Base-by-base conservation (phyloP, 2,888 invertebrate species). In the Serrognathus titanus region DNA sequence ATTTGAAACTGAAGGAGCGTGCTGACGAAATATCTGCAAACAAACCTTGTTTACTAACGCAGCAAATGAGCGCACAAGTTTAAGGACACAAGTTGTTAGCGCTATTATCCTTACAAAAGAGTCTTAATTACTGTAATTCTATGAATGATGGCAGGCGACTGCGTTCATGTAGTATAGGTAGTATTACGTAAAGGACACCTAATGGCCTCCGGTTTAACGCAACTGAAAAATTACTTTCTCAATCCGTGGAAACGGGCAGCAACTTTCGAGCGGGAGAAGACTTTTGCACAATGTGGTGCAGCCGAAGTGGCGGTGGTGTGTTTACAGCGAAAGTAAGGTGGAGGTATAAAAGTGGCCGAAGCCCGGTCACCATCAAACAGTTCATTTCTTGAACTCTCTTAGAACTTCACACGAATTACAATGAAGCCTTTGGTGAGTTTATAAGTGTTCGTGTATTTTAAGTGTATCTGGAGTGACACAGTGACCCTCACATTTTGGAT, bases 1-100 rank as follows among this genome's bases (percentile, higher is more conserved):
- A 97, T 86, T 79, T 96, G 96, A 83, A 96, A 97, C 80, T 97
- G 96, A 11, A 97, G 83, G 8, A 97, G 84, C 5, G 91, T 91
- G 69, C 92, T 91, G 62, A 96, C 92, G 80, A 95, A 97, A 79
- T 96, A 96, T 80, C 96, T 94, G 84, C 54, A 82, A 82, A 64
- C 70, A 65, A 70, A 60, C 54, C 24, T 20, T 24, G 8, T 12
- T 46, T 16, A 16, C 16, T 46, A 46, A 31, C 24, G 24, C 46
- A 43, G 51, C n/a, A 12, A 37, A 43, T 39, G 12, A 39, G 20
- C 24, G 39, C 48, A 57, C 52, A 58, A 54, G 53, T 54, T 57
- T 58, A 54, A 58, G 53, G 53, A 45, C 51, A 45, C 20, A 20
- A 10, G 20, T 43, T 11, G 40, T 40, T 12, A 40, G 40, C 40